Evolutionary conservation across 2,888 invertebrate species (phyloP).

Genomic region (Machimus atricapillus): DNA sequence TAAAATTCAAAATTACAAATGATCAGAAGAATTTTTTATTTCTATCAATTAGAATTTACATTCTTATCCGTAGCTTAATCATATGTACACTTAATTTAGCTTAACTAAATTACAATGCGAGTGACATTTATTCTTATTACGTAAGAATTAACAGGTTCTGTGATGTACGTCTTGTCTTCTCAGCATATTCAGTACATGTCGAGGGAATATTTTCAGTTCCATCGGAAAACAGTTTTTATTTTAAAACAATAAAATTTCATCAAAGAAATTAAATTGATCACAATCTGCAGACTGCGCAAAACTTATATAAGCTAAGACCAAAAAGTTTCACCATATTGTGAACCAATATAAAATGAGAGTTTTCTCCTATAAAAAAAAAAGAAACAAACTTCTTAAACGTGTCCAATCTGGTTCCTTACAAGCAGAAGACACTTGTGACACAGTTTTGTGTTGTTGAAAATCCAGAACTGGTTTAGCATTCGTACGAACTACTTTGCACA

Average conservation of each 20-base stretch:
- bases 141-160: not conserved
- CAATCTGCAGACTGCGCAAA: not conserved
- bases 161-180: not conserved
- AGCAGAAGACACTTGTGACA: not conserved
- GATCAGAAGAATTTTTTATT: not conserved
- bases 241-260: constrained; percentile 13
- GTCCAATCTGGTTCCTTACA: not conserved
- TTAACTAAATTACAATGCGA: constrained; percentile 17
- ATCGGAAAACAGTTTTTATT: not conserved
- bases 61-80: not conserved
- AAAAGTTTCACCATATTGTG: not conserved
- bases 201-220: constrained; percentile 4
- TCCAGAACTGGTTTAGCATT: not conserved
- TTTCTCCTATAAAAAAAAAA: not conserved
- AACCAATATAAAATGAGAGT: not conserved
- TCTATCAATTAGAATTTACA: not conserved
- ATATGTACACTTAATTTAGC: constrained; percentile 17
- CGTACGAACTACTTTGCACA: constrained; percentile 2
- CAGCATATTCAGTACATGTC: constrained; percentile 1
- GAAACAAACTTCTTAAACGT: not conserved
- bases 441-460: not conserved
- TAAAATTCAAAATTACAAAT: not conserved
- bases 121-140: constrained; percentile 12
- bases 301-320: not conserved
- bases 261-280: constrained; percentile 24